These are phyloP conservation scores for Esox masquinongy DNA, from an alignment of 2,797 vertebrate genomes.

Conservation along the genomic window DNA sequence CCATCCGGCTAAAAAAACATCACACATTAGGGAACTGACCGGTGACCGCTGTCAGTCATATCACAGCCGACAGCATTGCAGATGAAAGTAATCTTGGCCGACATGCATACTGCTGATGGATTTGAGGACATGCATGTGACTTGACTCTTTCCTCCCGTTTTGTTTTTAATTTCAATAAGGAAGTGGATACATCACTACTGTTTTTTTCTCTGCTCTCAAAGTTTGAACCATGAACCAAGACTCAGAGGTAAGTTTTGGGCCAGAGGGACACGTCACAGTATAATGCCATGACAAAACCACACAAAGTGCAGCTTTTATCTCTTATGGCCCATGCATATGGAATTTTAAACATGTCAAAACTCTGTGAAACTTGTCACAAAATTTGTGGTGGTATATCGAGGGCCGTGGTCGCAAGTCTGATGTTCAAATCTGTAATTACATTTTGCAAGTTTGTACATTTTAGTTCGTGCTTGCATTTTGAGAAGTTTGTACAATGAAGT, in stretches of 20 bases:
- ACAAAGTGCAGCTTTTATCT: neutral
- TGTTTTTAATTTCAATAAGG: neutral
- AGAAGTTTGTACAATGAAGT: no score
- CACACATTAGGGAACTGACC: neutral
- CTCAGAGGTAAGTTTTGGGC: constrained; percentile 67
- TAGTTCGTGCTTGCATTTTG: no score
- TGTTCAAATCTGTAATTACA: no score
- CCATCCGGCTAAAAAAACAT: neutral
- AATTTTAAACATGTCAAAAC: no score
- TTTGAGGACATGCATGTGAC: neutral
- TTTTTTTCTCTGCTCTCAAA: constrained; percentile 27
- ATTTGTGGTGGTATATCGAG: no score
- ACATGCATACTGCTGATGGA: neutral
- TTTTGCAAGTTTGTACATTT: no score
- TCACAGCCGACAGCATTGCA: neutral
- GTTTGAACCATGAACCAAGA: constrained; percentile 72
- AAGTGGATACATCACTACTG: constrained; percentile 13
- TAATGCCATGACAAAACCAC: constrained; percentile 16
- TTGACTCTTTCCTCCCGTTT: neutral
- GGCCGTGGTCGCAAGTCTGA: no score
- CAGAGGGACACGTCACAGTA: neutral
- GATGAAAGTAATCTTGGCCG: neutral
- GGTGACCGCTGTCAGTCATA: neutral
- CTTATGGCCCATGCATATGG: neutral
- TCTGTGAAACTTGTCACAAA: no score